phyloP scores from a whole-genome alignment of 2,888 invertebrate genomes.

The Meta bourneti region DNA sequence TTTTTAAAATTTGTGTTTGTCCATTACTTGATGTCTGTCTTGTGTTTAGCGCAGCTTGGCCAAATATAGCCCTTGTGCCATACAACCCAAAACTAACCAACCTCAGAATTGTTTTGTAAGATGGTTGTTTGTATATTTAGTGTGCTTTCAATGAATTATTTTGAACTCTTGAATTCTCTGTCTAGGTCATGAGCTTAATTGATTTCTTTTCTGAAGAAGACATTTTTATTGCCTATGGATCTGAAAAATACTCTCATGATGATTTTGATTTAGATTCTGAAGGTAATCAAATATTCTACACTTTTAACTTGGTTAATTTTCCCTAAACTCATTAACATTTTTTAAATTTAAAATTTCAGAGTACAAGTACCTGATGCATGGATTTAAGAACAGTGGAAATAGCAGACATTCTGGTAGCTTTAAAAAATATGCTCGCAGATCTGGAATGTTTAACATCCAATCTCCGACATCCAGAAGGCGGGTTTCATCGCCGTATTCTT shows the following conservation, averaged over 20 bases:
- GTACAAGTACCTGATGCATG: conserved; percentile 80
- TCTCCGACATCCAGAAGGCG: conserved; percentile 54
- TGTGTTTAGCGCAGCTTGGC: too few species aligned
- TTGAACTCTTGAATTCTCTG: neutral
- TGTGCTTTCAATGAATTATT: too few species aligned
- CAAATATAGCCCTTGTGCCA: too few species aligned
- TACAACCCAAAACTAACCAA: too few species aligned
- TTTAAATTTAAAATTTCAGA: conserved; percentile 78
- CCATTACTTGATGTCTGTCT: too few species aligned
- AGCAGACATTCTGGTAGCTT: conserved; percentile 35
- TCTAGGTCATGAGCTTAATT: conserved; percentile 85
- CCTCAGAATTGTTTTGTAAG: too few species aligned
- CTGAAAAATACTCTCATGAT: conserved; percentile 90
- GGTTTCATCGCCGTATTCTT: conserved; percentile 67
- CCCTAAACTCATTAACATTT: neutral
- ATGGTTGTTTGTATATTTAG: too few species aligned
- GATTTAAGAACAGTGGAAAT: conserved; percentile 2
- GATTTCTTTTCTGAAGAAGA: conserved; percentile 94
- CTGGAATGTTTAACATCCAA: conserved; percentile 49
- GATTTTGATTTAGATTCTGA: conserved; percentile 97
- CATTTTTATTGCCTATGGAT: conserved; percentile 97
- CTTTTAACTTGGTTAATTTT: neutral
- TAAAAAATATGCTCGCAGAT: conserved; percentile 55
- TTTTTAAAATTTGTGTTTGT: neutral
- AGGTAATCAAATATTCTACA: conserved; percentile 83